Evolutionary conservation across 2,797 vertebrate species (phyloP).

Genomic region (Acanthiza pusilla): DNA sequence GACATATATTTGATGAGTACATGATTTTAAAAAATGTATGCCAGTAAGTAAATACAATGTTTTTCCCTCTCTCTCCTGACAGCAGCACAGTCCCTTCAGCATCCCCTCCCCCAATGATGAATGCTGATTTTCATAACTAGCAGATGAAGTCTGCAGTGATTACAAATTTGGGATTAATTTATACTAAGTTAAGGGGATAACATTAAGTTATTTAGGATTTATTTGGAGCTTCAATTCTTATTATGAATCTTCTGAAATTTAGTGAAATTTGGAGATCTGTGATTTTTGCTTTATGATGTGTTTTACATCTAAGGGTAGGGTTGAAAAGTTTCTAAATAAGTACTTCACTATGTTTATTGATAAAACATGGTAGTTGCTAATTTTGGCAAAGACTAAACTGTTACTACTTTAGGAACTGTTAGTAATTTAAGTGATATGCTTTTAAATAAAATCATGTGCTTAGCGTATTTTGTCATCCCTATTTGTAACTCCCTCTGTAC

Average conservation of each 20-base stretch:
- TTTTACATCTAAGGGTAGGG: background rate
- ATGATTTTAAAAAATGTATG: background rate
- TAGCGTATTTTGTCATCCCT: background rate
- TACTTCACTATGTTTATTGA: background rate
- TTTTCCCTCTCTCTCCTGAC: background rate
- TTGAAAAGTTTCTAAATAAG: background rate
- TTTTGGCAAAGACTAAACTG: background rate
- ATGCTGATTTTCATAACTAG: background rate
- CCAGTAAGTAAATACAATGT: background rate
- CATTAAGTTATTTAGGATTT: background rate
- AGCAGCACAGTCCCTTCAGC: background rate
- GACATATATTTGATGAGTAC: background rate
- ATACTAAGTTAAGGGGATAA: background rate
- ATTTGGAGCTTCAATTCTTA: background rate
- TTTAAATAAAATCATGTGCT: background rate
- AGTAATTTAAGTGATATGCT: background rate
- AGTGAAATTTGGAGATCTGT: background rate
- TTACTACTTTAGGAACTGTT: background rate
- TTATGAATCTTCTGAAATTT: background rate
- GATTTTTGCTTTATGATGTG: background rate
- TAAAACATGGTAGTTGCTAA: background rate
- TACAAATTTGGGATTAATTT: background rate
- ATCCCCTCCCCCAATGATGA: fast-evolving
- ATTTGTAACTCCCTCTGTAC: background rate
- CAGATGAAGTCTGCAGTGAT: background rate